Conservation (phyloP, 2,888 invertebrate species). For the Trachelus iudaicus region DNA sequence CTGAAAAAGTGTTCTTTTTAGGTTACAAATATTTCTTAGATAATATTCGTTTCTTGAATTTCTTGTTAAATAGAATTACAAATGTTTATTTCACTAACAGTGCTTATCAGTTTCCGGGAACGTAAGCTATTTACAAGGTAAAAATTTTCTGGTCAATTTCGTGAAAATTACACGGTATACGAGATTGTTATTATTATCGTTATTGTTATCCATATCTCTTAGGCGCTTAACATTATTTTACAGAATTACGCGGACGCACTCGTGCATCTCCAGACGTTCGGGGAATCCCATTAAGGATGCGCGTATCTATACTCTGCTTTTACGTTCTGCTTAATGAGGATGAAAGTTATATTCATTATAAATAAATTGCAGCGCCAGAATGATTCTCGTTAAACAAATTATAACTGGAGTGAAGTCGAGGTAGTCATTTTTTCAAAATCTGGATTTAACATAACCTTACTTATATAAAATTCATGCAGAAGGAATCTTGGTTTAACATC, state of each 20-base stretch:
- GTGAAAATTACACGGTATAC: neutral
- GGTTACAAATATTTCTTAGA: neutral
- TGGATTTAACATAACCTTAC: neutral
- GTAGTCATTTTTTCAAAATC: neutral
- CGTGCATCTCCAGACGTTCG: neutral
- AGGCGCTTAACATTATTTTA: neutral
- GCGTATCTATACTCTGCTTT: neutral
- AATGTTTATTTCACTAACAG: too few species aligned
- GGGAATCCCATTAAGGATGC: neutral
- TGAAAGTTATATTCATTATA: neutral
- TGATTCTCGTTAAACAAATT: neutral
- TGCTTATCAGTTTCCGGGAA: neutral
- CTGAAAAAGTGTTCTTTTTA: neutral
- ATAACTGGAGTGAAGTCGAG: neutral
- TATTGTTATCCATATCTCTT: neutral
- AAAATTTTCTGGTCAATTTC: neutral
- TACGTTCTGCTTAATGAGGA: neutral
- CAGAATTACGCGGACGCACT: neutral
- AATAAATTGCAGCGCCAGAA: neutral
- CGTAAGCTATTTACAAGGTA: neutral
- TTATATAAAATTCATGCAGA: neutral
- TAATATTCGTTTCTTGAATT: neutral
- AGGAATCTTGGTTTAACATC: neutral
- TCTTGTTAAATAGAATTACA: neutral
- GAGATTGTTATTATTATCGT: neutral